A percentile compares a stretch with the other conserved stretches of the same genome.
These are phyloP conservation scores for Ophion slaviceki DNA, from an alignment of 2,888 invertebrate species.

Conservation along the genomic window DNA sequence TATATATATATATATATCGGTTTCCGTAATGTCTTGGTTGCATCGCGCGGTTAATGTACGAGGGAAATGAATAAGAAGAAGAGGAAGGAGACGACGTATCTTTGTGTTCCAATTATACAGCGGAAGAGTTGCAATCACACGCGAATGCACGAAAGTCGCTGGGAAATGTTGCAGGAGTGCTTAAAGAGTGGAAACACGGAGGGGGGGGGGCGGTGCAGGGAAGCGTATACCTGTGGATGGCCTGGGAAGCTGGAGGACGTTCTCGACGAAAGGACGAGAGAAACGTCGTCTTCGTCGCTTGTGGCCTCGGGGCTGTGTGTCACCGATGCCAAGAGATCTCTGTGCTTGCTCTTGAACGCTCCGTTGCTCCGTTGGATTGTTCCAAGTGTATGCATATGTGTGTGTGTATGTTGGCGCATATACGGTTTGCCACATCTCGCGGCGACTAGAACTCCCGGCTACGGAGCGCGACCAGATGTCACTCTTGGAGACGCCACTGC, in stretches of 20 bases:
- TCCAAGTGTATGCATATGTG: slow-evolving; percentile 12
- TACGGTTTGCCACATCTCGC: slow-evolving; percentile 32
- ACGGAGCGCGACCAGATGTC: slow-evolving; percentile 63
- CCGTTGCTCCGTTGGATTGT: slow-evolving; percentile 14
- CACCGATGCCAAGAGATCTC: slow-evolving; percentile 53
- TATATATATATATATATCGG: neutral
- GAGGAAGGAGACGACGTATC: slow-evolving; percentile 11
- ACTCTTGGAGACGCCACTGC: slow-evolving; percentile 60
- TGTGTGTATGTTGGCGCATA: neutral
- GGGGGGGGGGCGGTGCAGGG: neutral
- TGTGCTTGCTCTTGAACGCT: slow-evolving; percentile 19
- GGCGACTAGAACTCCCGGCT: slow-evolving; percentile 33
- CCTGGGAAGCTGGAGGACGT: slow-evolving; percentile 38
- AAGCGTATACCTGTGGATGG: neutral
- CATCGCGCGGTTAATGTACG: neutral
- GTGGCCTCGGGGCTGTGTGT: slow-evolving; percentile 58
- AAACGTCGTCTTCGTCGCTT: slow-evolving; percentile 31
- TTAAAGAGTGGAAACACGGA: slow-evolving; percentile 22
- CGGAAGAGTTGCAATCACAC: slow-evolving; percentile 50
- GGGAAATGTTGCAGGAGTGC: slow-evolving; percentile 27
- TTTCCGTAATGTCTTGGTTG: neutral
- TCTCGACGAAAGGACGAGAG: slow-evolving; percentile 48
- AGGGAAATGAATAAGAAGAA: slow-evolving; percentile 1
- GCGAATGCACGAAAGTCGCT: slow-evolving; percentile 27
- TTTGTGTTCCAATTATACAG: slow-evolving; percentile 55